Evolutionary conservation across 2,888 invertebrate genomes (phyloP).

Genomic region (Platycheirus albimanus): DNA sequence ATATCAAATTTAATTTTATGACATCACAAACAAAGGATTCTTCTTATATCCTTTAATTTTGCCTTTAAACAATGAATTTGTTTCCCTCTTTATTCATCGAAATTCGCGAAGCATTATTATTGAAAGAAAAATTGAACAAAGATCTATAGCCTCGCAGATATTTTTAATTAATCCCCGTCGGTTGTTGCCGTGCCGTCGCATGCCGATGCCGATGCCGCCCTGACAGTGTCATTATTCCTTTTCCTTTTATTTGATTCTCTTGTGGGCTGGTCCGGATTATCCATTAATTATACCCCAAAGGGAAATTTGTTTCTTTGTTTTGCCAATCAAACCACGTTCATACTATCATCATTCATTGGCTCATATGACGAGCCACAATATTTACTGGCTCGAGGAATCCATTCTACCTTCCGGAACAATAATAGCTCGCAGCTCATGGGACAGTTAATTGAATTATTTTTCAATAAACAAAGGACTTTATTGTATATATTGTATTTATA

Average conservation of each 20-base stretch:
- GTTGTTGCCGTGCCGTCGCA: not conserved
- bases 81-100: not conserved
- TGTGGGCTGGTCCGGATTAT: not conserved
- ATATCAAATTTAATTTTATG: too few species aligned
- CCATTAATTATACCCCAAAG: conserved; percentile 23
- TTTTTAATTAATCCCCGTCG: conserved; percentile 27
- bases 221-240: conserved; percentile 2
- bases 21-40: too few species aligned
- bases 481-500: too few species aligned
- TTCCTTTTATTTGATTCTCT: conserved; percentile 1
- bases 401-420: conserved; percentile 2
- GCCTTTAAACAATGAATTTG: too few species aligned
- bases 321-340: conserved; percentile 2
- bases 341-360: not conserved
- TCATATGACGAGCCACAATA: not conserved
- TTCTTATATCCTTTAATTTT: too few species aligned
- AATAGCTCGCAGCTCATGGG: not conserved
- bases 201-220: not conserved
- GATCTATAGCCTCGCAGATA: not conserved
- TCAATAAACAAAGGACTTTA: conserved; percentile 1
- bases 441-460: conserved; percentile 6
- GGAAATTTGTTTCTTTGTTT: conserved; percentile 18
- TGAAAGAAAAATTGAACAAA: not conserved
- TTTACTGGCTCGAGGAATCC: not conserved
- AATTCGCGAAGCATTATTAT: not conserved